Evolutionary conservation across 2,113 vertebrate species (phyloP), one percentile per base, ranked within the genome.

Genomic region (Formicarius rufipectus): DNA sequence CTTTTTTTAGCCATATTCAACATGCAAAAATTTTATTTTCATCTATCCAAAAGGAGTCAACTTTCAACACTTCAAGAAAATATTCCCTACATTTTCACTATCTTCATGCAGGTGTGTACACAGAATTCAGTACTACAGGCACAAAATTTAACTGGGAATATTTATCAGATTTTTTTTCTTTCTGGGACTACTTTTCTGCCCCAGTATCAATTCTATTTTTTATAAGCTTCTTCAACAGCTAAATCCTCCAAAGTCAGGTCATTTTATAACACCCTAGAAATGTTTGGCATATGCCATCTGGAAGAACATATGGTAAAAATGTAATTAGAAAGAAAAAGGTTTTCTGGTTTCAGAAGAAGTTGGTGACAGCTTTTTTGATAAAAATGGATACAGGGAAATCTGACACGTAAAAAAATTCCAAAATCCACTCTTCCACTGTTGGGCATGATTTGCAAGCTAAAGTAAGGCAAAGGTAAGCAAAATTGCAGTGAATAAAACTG

Each of bases 281-380:
- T 89, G 95, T 96, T 95, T 95, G 89, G 84, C 96, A 92, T 84
- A 89, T 82, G 86, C 96, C 97, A 97, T 97, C 96, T 98, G 98
- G 96, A 95, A 89, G 96, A 95, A 64, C 92, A 97, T 96, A 97
- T 91, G 96, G 96, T 95, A 96, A 91, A 96, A 96, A 97, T 95
- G 95, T 95, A 97, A 97, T 97, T 95, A 96, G 88, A 97, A 96
- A 83, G 82, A 95, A 94, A 90, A 87, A 75, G 84, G 56, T 85
- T 93, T 76, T 35, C 91, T 94, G 37, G 86, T 94, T 97, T 96
- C 93, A 94, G 82, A 90, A 96, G 82, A 84, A 91, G 74, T 15
- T 91, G 90, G 87, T 92, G 91, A 95, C 92, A 97, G 93, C 58
- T 96, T 96, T 96, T 95, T 94, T 88, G 83, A 96, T 87, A 94